Evolutionary conservation across 2,888 invertebrate genomes (phyloP).

Genomic region (Synergus gifuensis): DNA sequence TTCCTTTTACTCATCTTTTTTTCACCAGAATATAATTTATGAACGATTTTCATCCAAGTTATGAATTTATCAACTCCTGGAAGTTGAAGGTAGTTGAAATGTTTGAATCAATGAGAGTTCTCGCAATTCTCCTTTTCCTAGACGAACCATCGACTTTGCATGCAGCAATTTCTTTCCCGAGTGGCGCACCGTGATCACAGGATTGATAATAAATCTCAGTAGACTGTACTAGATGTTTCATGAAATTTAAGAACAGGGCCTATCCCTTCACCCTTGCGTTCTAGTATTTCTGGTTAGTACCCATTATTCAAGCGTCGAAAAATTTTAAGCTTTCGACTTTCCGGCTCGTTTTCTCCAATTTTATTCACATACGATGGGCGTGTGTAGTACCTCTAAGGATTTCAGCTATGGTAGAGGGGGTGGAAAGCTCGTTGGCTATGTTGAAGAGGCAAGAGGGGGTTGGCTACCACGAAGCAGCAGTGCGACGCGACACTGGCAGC

Average conservation of each 20-base stretch:
- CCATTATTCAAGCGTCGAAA: background rate
- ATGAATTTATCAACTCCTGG: background rate
- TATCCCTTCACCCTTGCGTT: background rate
- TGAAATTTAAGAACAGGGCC: background rate
- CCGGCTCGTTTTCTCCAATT: background rate
- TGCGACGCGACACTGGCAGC: conserved; percentile 74
- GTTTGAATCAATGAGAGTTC: background rate
- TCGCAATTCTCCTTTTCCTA: background rate
- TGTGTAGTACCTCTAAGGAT: conserved; percentile 31
- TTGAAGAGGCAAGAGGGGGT: conserved; percentile 47
- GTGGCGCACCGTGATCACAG: background rate
- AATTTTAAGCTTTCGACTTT: background rate
- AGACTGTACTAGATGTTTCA: background rate
- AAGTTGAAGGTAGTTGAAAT: background rate
- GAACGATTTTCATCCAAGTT: conserved; percentile 11
- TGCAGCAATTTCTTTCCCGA: background rate
- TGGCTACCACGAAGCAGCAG: conserved; percentile 67
- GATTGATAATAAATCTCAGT: background rate
- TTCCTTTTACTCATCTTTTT: background rate
- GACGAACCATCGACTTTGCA: background rate
- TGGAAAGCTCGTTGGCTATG: conserved; percentile 40
- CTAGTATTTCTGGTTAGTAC: background rate
- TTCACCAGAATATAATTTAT: conserved; percentile 18
- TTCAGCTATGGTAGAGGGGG: conserved; percentile 22
- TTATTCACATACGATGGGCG: conserved; percentile 3